phyloP scores from a whole-genome alignment of 1,140 invertebrate genomes.

The Phymorhynchus buccinoides region DNA sequence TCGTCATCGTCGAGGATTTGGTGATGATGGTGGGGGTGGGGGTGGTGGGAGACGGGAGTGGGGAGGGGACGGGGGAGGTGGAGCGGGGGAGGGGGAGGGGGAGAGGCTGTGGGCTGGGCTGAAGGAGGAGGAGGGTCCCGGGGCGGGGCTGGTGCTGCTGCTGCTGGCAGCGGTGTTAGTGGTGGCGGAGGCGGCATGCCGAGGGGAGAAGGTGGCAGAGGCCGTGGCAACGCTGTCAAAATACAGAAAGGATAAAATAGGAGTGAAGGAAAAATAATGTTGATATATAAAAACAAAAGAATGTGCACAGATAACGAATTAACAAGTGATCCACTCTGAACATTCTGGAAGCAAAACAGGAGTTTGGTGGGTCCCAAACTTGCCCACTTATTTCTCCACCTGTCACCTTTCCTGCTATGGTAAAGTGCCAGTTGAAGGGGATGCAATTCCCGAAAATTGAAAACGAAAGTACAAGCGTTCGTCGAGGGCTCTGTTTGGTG shows the following conservation, averaged over 20 bases:
- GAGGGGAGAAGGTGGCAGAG: conserved; percentile 20
- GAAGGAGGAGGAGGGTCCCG: background rate
- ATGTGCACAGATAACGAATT: background rate
- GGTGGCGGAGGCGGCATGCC: conserved; percentile 22
- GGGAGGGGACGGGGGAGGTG: background rate
- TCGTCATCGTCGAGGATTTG: conserved; percentile 27
- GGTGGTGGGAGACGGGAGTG: background rate
- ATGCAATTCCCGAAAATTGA: too few species aligned
- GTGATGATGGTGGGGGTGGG: background rate
- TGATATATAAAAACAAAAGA: background rate
- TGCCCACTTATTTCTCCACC: background rate
- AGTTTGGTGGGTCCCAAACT: too few species aligned
- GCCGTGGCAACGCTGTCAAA: conserved; percentile 27
- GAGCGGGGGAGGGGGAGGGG: conserved; percentile 1
- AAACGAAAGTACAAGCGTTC: too few species aligned
- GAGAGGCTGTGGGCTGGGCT: conserved; percentile 5
- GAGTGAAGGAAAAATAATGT: background rate
- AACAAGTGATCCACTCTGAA: too few species aligned
- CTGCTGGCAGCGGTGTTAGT: background rate
- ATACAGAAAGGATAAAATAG: background rate
- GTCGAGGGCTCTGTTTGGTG: too few species aligned
- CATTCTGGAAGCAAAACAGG: background rate
- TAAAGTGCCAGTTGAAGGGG: too few species aligned
- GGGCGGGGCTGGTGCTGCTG: background rate
- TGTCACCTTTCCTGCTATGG: background rate